Evolutionary conservation across 2,113 vertebrate species (phyloP).

Genomic region (Colistium nudipinnis): DNA sequence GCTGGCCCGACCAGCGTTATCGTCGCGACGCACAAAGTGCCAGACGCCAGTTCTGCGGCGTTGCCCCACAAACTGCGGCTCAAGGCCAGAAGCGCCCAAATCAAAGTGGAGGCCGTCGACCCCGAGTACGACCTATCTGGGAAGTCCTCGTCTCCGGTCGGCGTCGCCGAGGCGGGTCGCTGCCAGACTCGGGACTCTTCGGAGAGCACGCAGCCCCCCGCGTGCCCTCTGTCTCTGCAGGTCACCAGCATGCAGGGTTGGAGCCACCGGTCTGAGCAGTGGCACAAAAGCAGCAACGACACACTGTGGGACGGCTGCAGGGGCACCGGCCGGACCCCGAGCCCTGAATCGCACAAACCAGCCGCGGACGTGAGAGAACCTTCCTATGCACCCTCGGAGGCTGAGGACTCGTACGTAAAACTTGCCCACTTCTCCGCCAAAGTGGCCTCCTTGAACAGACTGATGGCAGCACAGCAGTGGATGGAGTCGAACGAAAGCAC

Average conservation of each 20-base stretch:
- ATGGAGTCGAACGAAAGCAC: conserved; percentile 85
- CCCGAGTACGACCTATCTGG: conserved; percentile 86
- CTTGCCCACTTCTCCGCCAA: conserved; percentile 86
- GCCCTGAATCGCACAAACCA: conserved; percentile 43
- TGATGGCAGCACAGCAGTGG: conserved; percentile 84
- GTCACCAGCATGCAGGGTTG: conserved; percentile 91
- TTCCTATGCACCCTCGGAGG: conserved; percentile 82
- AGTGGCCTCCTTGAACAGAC: conserved; percentile 87
- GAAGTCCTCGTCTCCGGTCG: conserved; percentile 82
- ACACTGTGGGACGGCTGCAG: conserved; percentile 79
- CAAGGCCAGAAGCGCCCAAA: conserved; percentile 91
- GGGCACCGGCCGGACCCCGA: conserved; percentile 48
- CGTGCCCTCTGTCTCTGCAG: conserved; percentile 89
- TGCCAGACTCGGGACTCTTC: conserved; percentile 79
- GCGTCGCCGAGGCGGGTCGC: conserved; percentile 81
- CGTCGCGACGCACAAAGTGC: conserved; percentile 88
- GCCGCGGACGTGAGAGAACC: conserved; percentile 78
- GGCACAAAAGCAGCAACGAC: conserved; percentile 85
- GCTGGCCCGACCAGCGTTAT: conserved; percentile 86
- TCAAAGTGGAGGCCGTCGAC: conserved; percentile 92
- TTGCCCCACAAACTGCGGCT: conserved; percentile 96
- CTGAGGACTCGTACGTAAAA: conserved; percentile 86
- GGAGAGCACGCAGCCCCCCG: conserved; percentile 79
- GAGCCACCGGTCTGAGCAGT: conserved; percentile 87
- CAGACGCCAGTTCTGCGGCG: conserved; percentile 88